Evolutionary conservation across 2,113 vertebrate species (phyloP).

Genomic region (Saccopteryx bilineata): DNA sequence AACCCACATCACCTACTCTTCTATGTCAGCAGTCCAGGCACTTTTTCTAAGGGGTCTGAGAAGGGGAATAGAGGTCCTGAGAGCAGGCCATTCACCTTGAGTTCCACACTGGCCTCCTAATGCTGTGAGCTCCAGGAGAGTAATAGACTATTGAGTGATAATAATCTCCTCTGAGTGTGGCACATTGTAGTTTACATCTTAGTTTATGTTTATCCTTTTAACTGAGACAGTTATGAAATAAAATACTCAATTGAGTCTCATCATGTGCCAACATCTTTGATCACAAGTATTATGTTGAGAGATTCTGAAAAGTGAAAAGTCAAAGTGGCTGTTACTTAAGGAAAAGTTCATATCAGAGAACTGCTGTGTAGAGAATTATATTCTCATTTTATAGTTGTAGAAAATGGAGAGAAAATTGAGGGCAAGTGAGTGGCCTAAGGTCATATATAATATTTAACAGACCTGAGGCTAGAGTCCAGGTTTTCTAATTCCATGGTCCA

Average conservation of each 20-base stretch:
- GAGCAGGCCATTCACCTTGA: not conserved
- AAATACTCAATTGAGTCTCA: slow-evolving; percentile 49
- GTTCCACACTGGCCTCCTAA: not conserved
- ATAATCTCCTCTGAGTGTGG: slow-evolving; percentile 1
- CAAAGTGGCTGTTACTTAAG: slow-evolving; percentile 18
- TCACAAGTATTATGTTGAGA: slow-evolving; percentile 22
- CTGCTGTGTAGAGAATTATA: not conserved
- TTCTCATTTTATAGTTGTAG: slow-evolving; percentile 37
- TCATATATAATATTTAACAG: slow-evolving; percentile 32
- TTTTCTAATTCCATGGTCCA: slow-evolving; percentile 7
- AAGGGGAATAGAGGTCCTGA: not conserved
- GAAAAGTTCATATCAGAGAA: slow-evolving; percentile 43
- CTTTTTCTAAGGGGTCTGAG: slow-evolving; percentile 43
- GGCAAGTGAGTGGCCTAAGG: slow-evolving; percentile 9
- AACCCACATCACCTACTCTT: slow-evolving; percentile 66
- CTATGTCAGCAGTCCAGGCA: slow-evolving; percentile 48
- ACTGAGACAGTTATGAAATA: slow-evolving; percentile 58
- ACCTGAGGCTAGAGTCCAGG: not conserved
- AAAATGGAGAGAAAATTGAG: slow-evolving; percentile 47
- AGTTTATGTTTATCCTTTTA: slow-evolving; percentile 42
- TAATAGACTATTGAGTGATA: not conserved
- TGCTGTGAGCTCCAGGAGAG: slow-evolving; percentile 38
- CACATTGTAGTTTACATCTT: slow-evolving; percentile 38
- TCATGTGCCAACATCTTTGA: slow-evolving; percentile 42
- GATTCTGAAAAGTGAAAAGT: slow-evolving; percentile 55